These are phyloP conservation scores for Nothobranchius furzeri DNA, from an alignment of 2,113 vertebrate species.

Conservation along the genomic window DNA sequence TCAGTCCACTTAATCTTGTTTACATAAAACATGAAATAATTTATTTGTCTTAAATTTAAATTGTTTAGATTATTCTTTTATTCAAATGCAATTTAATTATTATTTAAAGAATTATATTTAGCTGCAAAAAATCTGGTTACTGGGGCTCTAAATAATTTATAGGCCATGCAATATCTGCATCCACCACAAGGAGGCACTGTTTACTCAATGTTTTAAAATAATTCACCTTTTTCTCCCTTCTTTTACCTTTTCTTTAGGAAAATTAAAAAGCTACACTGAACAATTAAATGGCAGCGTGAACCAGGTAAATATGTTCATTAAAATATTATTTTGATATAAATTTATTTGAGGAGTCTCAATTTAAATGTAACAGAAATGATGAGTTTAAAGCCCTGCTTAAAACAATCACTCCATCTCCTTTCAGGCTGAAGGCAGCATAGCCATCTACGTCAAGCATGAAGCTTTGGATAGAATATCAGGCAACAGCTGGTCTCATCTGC, in stretches of 20 bases:
- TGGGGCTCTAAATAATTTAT: neutral
- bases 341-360: neutral
- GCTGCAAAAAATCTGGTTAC: no score
- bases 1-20: no score
- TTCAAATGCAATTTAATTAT: no score
- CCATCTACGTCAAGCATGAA: slow-evolving; percentile 64
- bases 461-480: slow-evolving; percentile 40
- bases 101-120: neutral
- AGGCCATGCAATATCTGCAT: neutral
- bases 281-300: slow-evolving; percentile 61
- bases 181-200: slow-evolving; percentile 41
- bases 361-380: neutral
- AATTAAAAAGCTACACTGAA: slow-evolving; percentile 44
- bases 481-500: slow-evolving; percentile 45
- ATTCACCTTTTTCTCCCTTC: slow-evolving; percentile 5
- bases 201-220: slow-evolving; percentile 1
- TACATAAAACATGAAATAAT: no score
- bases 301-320: slow-evolving; percentile 53
- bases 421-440: slow-evolving; percentile 67
- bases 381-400: neutral
- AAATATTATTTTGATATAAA: neutral
- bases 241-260: slow-evolving; percentile 22
- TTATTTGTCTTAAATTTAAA: no score
- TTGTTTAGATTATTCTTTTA: no score
- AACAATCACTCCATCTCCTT: neutral